These are phyloP conservation scores for Heteractis magnifica DNA, from an alignment of 92 coral and sea anemone species.

Conservation along the genomic window DNA sequence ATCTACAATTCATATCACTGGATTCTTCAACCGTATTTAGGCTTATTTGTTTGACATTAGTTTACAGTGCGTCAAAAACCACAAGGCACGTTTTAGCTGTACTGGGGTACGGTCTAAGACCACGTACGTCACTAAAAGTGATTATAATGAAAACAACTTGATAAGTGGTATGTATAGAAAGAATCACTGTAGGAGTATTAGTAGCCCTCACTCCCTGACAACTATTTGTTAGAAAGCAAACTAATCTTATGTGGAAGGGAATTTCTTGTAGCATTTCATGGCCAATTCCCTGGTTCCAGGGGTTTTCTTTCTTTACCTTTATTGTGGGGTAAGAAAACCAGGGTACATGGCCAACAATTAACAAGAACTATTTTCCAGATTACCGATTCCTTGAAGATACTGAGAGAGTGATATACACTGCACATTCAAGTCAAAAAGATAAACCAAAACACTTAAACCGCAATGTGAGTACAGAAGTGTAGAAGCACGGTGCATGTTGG, in stretches of 20 bases:
- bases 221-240: too few species aligned
- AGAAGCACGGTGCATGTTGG: background rate
- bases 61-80: conserved; percentile 79
- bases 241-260: too few species aligned
- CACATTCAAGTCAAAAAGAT: conserved; percentile 43
- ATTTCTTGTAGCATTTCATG: too few species aligned
- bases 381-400: conserved; percentile 86
- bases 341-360: too few species aligned
- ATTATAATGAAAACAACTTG: conserved; percentile 68
- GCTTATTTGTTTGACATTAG: conserved; percentile 20
- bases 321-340: too few species aligned
- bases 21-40: background rate
- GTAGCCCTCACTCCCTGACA: background rate
- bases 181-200: background rate
- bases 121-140: conserved; percentile 52
- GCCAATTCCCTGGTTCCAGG: too few species aligned
- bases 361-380: conserved; percentile 37
- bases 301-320: too few species aligned
- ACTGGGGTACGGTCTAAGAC: conserved; percentile 83
- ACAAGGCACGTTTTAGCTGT: conserved; percentile 66
- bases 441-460: conserved; percentile 48
- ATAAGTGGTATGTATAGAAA: conserved; percentile 58
- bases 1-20: background rate
- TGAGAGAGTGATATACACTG: conserved; percentile 70
- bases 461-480: conserved; percentile 42